Percentiles rank a stretch among this genome's conserved stretches.
phyloP scores from a whole-genome alignment of 2,797 vertebrate genomes.

The Benthosema pterotum region DNA sequence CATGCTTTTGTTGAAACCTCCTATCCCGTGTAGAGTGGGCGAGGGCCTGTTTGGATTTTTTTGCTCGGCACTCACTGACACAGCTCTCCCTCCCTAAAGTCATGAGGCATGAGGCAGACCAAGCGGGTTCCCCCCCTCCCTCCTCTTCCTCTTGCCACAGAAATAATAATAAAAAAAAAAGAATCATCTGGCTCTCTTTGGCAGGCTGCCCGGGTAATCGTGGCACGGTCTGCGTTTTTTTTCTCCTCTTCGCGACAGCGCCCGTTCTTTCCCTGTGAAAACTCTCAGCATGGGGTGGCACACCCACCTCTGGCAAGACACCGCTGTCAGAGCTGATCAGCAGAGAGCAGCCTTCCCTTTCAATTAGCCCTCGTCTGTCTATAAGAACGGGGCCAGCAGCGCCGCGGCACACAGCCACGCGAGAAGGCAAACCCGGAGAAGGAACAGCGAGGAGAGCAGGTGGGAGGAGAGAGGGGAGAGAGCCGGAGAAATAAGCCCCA shows the following conservation, averaged over 20 bases:
- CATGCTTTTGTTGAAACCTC: conserved; percentile 34
- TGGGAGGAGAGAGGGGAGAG: conserved; percentile 66
- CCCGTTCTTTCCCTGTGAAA: conserved; percentile 76
- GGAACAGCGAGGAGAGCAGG: conserved; percentile 60
- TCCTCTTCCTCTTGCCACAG: conserved; percentile 38
- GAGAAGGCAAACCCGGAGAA: conserved; percentile 31
- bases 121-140: conserved; percentile 63
- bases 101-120: conserved; percentile 55
- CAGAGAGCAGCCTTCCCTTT: conserved; percentile 81
- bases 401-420: conserved; percentile 55
- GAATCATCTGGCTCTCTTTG: conserved; percentile 75
- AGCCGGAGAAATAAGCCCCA: conserved; percentile 70
- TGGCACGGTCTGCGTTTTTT: conserved; percentile 64
- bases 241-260: conserved; percentile 63
- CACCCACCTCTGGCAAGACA: conserved; percentile 79
- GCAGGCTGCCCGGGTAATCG: conserved; percentile 72
- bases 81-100: conserved; percentile 53
- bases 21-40: conserved; percentile 38
- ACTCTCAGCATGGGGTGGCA: conserved; percentile 79
- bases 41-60: conserved; percentile 40
- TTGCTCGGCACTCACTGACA: conserved; percentile 49
- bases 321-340: conserved; percentile 80
- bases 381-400: conserved; percentile 73
- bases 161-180: conserved; percentile 57
- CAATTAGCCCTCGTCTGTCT: conserved; percentile 81